These are phyloP conservation scores for Cheilosia soror DNA, from an alignment of 2,888 invertebrate species.

Conservation along the genomic window DNA sequence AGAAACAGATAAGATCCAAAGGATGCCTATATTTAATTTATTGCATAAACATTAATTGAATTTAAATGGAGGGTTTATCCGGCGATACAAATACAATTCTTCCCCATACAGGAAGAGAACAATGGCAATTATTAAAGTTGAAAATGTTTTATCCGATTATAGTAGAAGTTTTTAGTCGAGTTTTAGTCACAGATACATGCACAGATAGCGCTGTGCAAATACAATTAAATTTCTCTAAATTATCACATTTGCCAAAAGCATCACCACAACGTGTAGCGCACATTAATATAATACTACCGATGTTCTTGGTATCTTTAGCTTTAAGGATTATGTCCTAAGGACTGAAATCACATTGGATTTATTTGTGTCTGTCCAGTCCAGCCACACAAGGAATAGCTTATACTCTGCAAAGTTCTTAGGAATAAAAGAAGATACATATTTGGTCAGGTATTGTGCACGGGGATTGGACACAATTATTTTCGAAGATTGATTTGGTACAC, in stretches of 20 bases:
- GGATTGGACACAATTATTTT: slow-evolving; percentile 36
- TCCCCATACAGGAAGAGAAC: no score
- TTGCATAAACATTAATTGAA: slow-evolving; percentile 63
- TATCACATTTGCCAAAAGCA: no score
- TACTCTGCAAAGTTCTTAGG: background rate
- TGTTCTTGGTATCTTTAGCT: background rate
- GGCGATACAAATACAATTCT: slow-evolving; percentile 34
- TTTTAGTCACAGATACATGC: slow-evolving; percentile 3
- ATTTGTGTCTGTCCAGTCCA: slow-evolving; percentile 7
- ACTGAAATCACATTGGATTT: slow-evolving; percentile 15
- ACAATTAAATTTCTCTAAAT: no score
- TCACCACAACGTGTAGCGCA: background rate
- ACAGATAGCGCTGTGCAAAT: no score
- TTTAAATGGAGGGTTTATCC: slow-evolving; percentile 60
- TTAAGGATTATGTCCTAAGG: background rate
- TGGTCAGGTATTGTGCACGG: background rate
- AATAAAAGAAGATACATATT: background rate
- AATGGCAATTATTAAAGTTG: background rate
- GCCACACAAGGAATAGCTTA: background rate
- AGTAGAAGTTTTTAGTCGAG: slow-evolving; percentile 1
- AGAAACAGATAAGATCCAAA: slow-evolving; percentile 4
- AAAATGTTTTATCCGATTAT: background rate
- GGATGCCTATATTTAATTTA: slow-evolving; percentile 47
- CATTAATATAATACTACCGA: slow-evolving; percentile 11
- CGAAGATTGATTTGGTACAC: slow-evolving; percentile 18